phyloP scores from a whole-genome alignment of 2,888 invertebrate species.

The Campaea margaritaria region DNA sequence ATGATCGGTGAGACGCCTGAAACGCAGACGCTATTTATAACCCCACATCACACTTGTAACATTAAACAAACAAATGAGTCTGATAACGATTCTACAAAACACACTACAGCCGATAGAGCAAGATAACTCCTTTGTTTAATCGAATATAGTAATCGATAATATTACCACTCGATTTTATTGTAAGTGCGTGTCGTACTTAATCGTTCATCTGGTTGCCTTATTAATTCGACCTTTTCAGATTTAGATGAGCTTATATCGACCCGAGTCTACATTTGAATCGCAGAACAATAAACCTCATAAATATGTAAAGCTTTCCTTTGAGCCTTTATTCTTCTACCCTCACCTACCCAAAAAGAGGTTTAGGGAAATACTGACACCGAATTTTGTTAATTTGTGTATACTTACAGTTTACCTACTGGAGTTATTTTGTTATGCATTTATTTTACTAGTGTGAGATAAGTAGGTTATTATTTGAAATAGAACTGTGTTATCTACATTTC shows the following conservation, averaged over 20 bases:
- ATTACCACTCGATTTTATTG: background rate
- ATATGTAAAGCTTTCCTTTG: slow-evolving; percentile 41
- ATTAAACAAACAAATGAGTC: slow-evolving; percentile 23
- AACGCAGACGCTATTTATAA: slow-evolving; percentile 24
- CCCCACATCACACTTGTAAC: slow-evolving; percentile 16
- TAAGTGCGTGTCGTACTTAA: too few relatives aligned
- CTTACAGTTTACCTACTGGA: too few relatives aligned
- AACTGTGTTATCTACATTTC: too few relatives aligned
- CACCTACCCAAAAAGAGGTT: slow-evolving; percentile 19
- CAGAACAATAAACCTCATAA: slow-evolving; percentile 43
- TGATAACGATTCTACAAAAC: slow-evolving; percentile 21
- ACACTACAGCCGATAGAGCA: background rate
- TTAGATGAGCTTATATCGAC: slow-evolving; percentile 22
- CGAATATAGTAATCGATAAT: background rate
- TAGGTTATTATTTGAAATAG: too few relatives aligned
- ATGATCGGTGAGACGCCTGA: slow-evolving; percentile 11
- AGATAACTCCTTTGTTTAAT: slow-evolving; percentile 16
- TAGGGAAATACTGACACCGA: slow-evolving; percentile 25
- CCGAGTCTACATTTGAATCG: slow-evolving; percentile 33
- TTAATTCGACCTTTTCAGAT: slow-evolving; percentile 28
- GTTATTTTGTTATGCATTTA: too few relatives aligned
- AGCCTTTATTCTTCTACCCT: slow-evolving; percentile 32
- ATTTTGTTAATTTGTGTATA: slow-evolving; percentile 7
- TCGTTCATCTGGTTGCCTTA: slow-evolving; percentile 3
- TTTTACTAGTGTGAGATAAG: too few relatives aligned